Conservation (phyloP, 2,888 invertebrate species). For the Tenthredo mesomela region DNA sequence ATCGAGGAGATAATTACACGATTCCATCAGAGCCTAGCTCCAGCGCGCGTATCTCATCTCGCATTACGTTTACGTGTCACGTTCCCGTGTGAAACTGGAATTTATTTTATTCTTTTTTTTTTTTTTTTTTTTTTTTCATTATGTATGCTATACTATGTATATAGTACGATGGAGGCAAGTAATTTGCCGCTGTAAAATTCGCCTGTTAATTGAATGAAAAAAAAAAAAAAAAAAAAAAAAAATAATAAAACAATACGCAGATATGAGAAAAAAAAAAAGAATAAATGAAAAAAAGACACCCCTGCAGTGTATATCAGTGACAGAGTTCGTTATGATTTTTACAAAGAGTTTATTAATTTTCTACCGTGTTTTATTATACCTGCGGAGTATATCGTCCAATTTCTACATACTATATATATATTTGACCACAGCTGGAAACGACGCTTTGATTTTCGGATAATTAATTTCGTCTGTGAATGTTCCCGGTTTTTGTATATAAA, state of each 20-base stretch:
- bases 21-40: neutral
- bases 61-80: neutral
- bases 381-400: neutral
- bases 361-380: neutral
- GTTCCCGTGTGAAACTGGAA: neutral
- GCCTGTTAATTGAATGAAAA: neutral
- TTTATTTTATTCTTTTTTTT: neutral
- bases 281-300: neutral
- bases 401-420: neutral
- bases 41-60: neutral
- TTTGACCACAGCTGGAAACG: neutral
- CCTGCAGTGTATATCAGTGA: neutral
- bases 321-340: neutral
- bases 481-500: neutral
- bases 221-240: neutral
- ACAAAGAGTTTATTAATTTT: constrained; percentile 2
- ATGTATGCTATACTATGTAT: neutral
- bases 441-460: neutral
- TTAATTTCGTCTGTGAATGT: neutral
- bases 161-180: neutral
- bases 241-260: no score
- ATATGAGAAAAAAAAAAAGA: neutral
- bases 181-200: neutral
- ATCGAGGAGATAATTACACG: constrained; percentile 23
- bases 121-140: neutral